Evolutionary conservation across 2,888 invertebrate species (phyloP).

Genomic region (Candidula unifasciata): DNA sequence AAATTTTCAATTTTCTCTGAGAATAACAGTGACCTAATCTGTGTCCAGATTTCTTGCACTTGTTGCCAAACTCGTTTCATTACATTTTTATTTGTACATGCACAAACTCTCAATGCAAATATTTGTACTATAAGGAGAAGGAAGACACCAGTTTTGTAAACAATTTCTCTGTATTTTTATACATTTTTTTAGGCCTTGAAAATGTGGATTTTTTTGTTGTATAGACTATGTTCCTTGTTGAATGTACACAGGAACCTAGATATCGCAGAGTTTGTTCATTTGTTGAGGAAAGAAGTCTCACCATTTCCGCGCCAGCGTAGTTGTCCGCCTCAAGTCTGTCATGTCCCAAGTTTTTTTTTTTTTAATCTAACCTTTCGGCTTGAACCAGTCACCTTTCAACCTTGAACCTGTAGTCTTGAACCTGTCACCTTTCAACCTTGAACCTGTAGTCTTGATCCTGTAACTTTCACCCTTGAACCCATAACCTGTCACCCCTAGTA

Average conservation of each 20-base stretch:
- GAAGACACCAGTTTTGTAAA: constrained; percentile 32
- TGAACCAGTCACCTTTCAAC: too few relatives aligned
- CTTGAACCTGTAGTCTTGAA: too few relatives aligned
- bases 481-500: too few relatives aligned
- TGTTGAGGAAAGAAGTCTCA: too few relatives aligned
- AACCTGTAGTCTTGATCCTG: too few relatives aligned
- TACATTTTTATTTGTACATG: constrained; percentile 4
- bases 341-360: too few relatives aligned
- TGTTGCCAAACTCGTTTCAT: background rate
- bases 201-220: constrained; percentile 8
- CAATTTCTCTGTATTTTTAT: constrained; percentile 5
- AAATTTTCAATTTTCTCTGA: background rate
- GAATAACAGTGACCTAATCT: background rate
- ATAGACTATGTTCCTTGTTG: background rate
- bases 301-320: too few relatives aligned
- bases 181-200: background rate
- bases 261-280: too few relatives aligned
- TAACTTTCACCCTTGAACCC: too few relatives aligned
- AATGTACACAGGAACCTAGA: background rate
- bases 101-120: constrained; percentile 44
- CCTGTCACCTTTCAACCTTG: too few relatives aligned
- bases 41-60: constrained; percentile 6
- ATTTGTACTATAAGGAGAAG: constrained; percentile 50
- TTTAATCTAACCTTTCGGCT: too few relatives aligned
- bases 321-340: too few relatives aligned